Percentiles rank a stretch among this genome's conserved stretches.
Evolutionary conservation across 1,140 invertebrate species (phyloP).

Genomic region (Triops cancriformis): DNA sequence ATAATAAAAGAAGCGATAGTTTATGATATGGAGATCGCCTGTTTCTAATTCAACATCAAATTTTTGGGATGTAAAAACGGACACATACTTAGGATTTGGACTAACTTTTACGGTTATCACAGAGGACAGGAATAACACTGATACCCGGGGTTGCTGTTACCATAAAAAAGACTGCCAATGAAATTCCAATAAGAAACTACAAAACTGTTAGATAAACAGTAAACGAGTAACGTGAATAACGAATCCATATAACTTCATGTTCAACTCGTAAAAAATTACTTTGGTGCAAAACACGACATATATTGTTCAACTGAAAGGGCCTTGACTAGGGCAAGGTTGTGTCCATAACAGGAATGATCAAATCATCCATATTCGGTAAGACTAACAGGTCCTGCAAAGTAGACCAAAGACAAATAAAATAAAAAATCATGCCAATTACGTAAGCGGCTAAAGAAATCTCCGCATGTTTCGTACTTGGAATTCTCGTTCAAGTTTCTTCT

Average conservation of each 20-base stretch:
- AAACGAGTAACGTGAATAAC: background rate
- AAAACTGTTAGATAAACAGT: background rate
- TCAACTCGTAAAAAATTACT: background rate
- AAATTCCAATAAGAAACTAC: background rate
- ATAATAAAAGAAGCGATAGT: background rate
- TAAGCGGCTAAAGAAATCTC: background rate
- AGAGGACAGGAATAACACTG: slow-evolving; percentile 4
- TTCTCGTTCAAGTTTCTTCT: background rate
- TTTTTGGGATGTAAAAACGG: background rate
- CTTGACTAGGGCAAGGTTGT: slow-evolving; percentile 12
- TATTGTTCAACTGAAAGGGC: background rate
- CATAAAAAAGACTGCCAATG: background rate
- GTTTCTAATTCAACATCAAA: background rate
- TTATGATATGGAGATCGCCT: background rate
- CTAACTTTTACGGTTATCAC: background rate
- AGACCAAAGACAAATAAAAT: background rate
- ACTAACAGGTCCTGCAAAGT: background rate
- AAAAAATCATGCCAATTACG: background rate
- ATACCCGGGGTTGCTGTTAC: background rate
- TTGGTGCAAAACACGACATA: background rate
- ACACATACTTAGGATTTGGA: background rate
- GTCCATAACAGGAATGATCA: background rate
- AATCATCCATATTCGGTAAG: slow-evolving; percentile 1
- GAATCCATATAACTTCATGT: background rate
- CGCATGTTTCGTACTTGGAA: background rate